Evolutionary conservation across 2,113 vertebrate genomes (phyloP), one percentile per base, ranked within the genome.

Genomic region (Narcine bancroftii): DNA sequence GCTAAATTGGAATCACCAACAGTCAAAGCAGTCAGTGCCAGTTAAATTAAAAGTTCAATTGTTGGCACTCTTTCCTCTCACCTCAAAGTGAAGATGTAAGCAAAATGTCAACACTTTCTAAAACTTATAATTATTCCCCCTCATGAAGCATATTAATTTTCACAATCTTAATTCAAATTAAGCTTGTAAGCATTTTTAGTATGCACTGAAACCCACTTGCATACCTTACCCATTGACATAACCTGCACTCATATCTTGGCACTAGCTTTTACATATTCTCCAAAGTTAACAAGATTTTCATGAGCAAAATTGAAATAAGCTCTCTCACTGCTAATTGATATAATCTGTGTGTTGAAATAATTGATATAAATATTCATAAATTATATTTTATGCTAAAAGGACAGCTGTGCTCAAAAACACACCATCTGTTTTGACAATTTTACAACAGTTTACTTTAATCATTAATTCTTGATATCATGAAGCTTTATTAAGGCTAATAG

Each of bases 381-480:
- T 91, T 69, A 71, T 91, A 69, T 71, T 91, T 45, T 91, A 69
- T 91, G 89, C 89, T 91, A 91, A 91, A 69, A 33, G 36, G 65
- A 33, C 89, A 91, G 89, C 89, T 91, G 89, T 69, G 66, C 89
- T 47, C 63, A 69, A 19, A 91, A 91, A 53, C 65, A 29, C 45
- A 91, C 89, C 89, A 91, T 91, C 89, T 91, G 89, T 91, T 91
- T 91, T 91, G 89, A 91, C 89, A 91, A 91, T 91, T 69, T 91
- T 91, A 91, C 89, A 91, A 95, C 96, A 96, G 96, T 96, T 95
- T 96, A 96, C 96, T 75, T 26, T 89, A 81, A 96, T 97, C 96
- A 96, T 95, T 94, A 96, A 94, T 95, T 96, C 96, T 96, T 96
- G 96, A 97, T 95, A 96, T 96, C 96, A 97, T 97, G 96, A 97